phyloP scores from a whole-genome alignment of 2,113 vertebrate genomes.

The Mustela nigripes region DNA sequence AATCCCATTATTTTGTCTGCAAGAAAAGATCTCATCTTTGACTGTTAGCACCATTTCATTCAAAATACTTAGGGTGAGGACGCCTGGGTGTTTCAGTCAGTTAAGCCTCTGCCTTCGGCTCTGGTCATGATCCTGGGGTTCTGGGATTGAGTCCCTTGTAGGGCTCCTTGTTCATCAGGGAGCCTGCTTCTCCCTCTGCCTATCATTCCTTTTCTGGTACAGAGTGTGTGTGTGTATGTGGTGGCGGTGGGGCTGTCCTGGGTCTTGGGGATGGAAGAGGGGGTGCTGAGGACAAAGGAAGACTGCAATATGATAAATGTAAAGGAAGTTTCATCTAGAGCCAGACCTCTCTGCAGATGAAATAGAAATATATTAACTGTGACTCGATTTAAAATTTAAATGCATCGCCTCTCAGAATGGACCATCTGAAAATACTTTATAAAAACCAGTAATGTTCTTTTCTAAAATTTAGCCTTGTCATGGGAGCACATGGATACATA shows the following conservation, averaged over 20 bases:
- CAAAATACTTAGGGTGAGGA: not conserved
- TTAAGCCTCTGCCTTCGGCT: no score
- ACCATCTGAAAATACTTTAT: not conserved
- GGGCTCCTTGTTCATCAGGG: no score
- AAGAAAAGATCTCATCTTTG: not conserved
- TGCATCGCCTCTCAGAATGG: not conserved
- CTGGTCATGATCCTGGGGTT: no score
- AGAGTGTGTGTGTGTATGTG: accelerated
- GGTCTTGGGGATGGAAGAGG: not conserved
- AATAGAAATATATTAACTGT: not conserved
- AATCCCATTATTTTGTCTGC: not conserved
- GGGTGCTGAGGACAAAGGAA: not conserved
- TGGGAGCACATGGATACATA: not conserved
- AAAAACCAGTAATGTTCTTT: not conserved
- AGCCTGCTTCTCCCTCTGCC: no score
- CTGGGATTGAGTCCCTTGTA: no score
- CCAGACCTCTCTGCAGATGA: not conserved
- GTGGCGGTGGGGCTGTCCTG: accelerated
- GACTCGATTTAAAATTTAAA: not conserved
- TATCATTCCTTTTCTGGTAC: not conserved
- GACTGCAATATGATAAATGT: not conserved
- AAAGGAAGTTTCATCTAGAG: not conserved
- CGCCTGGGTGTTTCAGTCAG: no score
- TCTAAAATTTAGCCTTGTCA: conserved; percentile 2
- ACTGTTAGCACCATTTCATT: not conserved